Conservation (phyloP, 1,140 invertebrate genomes). For the Musca vetustissima region DNA sequence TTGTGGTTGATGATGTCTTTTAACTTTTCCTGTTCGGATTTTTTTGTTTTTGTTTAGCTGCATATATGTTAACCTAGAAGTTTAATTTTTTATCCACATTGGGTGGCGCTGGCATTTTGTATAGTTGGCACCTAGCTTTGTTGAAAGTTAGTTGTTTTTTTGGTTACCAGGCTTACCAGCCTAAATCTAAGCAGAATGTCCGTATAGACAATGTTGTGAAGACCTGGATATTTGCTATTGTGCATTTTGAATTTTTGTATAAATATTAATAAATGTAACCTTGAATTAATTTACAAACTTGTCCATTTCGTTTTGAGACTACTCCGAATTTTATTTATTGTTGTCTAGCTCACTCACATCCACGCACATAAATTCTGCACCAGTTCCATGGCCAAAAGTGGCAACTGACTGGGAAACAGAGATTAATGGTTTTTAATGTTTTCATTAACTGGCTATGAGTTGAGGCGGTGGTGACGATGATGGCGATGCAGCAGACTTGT, state of each 20-base stretch:
- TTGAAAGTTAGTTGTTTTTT: neutral
- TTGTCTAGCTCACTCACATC: too few species aligned
- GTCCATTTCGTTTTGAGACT: neutral
- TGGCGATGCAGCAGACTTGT: too few species aligned
- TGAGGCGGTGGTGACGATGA: neutral
- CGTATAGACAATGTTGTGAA: too few species aligned
- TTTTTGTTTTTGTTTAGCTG: neutral
- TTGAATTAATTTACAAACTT: constrained; percentile 44
- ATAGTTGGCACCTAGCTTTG: constrained; percentile 24
- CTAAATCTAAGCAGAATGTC: neutral
- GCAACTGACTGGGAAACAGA: neutral
- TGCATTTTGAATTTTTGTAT: constrained; percentile 40
- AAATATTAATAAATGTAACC: constrained; percentile 54
- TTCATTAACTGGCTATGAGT: constrained; percentile 3
- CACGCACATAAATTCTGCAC: too few species aligned
- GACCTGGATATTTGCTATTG: neutral
- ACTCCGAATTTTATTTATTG: too few species aligned
- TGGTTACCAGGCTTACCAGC: neutral
- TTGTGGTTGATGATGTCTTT: constrained; percentile 19
- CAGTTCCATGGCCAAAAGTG: too few species aligned
- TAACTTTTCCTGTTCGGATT: neutral
- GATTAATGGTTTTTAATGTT: constrained; percentile 23
- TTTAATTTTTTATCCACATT: too few species aligned
- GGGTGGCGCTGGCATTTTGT: constrained; percentile 5
- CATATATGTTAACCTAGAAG: too few species aligned